Evolutionary conservation across 2,797 vertebrate genomes (phyloP), one percentile per base, ranked within the genome.

Genomic region (Gastrophryne carolinensis): DNA sequence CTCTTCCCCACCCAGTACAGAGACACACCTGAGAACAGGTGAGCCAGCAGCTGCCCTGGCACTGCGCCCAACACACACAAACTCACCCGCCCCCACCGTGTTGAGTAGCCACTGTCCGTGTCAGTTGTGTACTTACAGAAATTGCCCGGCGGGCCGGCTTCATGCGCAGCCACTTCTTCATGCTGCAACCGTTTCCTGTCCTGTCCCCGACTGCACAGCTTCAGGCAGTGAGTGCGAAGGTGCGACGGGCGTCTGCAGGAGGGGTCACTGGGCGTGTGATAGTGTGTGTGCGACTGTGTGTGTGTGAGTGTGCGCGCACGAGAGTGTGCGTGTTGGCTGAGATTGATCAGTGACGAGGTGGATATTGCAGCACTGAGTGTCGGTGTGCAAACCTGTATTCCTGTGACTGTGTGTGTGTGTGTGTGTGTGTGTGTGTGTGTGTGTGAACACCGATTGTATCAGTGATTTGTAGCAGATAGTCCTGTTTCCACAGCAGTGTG

Each of bases 121-220:
- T 19, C 5, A 1, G 13, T 5, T n/a, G 7, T 49, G 8, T 74
- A 66, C 72, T 74, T n/a, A 74, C 72, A 66, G 39, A 1, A 9
- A 19, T 27, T 13, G 49, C 19, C 62, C 50, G 32, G 19, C 5
- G 56, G 7, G 15, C 1, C 5, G 30, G 39, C 29, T 35, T 66
- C 7, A 12, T 23, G 1, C 35, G n/a, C 27, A 74, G 37, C 72
- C 72, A 74, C 61, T 64, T 65, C 26, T 66, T 74, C 72, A 74
- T 74, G 52, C n/a, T 73, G 61, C 5, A 1, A 12, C 60, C 35
- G 17, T 12, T 30, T 7, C 5, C 61, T 26, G 29, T 7, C 5
- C 61, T 26, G 39, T n/a, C 39, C 17, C n/a, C 5, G 39, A 17
- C 15, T 17, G 39, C 15, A 4, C 11, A 15, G 35, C 35, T 37